Percentiles rank a stretch among this genome's conserved stretches.
phyloP scores from a whole-genome alignment of 2,113 vertebrate species.

The Epinephelus cyanopodus region DNA sequence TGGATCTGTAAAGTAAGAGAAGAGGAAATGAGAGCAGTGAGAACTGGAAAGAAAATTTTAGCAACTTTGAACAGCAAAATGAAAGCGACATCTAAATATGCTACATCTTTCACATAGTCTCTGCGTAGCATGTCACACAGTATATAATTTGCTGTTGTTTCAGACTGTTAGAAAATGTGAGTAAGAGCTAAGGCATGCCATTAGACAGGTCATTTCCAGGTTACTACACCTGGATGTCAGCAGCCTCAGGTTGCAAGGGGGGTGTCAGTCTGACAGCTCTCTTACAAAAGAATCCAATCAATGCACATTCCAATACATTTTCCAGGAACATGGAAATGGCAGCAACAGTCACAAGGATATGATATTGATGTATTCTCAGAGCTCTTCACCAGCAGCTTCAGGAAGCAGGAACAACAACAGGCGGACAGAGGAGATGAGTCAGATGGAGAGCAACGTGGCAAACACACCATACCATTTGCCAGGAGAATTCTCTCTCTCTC shows the following conservation, averaged over 20 bases:
- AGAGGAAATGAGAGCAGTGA: neutral
- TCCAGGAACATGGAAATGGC: neutral
- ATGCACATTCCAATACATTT: neutral
- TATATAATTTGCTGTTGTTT: neutral
- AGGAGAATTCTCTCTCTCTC: constrained; percentile 24
- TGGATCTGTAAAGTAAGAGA: constrained; percentile 68
- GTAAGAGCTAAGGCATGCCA: neutral
- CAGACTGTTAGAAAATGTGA: neutral
- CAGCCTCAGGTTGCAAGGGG: neutral
- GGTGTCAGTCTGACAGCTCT: neutral
- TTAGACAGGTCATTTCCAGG: constrained; percentile 11
- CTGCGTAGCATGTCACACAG: neutral
- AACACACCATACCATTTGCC: constrained; percentile 47
- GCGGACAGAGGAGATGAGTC: constrained; percentile 58
- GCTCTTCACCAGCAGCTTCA: constrained; percentile 30
- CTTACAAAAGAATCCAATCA: constrained; percentile 9
- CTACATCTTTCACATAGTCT: neutral
- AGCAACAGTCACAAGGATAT: constrained; percentile 4
- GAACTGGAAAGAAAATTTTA: neutral
- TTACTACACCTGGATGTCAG: constrained; percentile 31
- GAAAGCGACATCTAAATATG: neutral
- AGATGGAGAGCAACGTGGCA: constrained; percentile 57
- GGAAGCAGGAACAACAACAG: constrained; percentile 56
- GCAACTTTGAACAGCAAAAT: constrained; percentile 1
- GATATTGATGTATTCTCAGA: constrained; percentile 26